Conservation (phyloP, 2,797 vertebrate genomes). For the Salmo trutta region DNA sequence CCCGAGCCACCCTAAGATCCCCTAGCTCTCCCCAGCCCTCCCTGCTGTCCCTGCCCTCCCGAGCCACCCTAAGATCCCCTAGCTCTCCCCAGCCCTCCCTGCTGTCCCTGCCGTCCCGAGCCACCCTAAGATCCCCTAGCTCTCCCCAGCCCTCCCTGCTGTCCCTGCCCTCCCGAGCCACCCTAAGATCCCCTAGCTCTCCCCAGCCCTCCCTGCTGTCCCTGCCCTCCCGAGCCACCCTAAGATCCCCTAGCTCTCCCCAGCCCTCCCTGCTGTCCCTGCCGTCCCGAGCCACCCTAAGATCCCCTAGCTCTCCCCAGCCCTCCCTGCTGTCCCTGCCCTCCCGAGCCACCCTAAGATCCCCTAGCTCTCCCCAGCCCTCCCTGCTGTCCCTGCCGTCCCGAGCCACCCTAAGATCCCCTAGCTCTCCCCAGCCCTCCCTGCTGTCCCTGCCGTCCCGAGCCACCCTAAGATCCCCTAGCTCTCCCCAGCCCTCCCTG, state of each 20-base stretch:
- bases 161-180: conserved; percentile 1
- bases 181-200: conserved; percentile 15
- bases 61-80: conserved; percentile 17
- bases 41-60: not conserved
- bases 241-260: not conserved
- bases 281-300: conserved; percentile 24
- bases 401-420: conserved; percentile 19
- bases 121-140: conserved; percentile 14
- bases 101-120: not conserved
- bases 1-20: conserved; percentile 21
- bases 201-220: conserved; percentile 23
- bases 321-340: not conserved
- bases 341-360: conserved; percentile 23
- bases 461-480: conserved; percentile 16
- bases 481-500: not conserved
- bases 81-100: not conserved
- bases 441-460: conserved; percentile 21
- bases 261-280: not conserved
- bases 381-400: not conserved
- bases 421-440: conserved; percentile 6
- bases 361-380: not conserved
- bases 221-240: conserved; percentile 21
- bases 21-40: not conserved
- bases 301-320: not conserved
- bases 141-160: not conserved